Base-by-base conservation (phyloP, 2,888 invertebrate genomes). In the Tuberolachnus salignus region DNA sequence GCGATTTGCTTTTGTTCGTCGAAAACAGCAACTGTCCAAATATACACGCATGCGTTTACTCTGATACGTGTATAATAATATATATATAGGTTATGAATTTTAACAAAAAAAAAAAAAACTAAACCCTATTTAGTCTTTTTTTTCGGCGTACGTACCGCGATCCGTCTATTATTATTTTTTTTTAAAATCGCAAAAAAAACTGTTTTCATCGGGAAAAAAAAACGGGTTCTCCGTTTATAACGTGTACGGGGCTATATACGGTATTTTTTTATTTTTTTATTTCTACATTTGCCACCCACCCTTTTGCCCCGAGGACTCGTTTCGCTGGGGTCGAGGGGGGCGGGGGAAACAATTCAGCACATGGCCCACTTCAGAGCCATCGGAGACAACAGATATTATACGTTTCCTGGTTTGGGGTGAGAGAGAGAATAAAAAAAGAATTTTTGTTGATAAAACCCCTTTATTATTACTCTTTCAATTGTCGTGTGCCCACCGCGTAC, bases 331-430 rank as follows among this genome's bases (percentile, higher is more conserved):
- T n/a, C 2, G n/a, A 42, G 44, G 44, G 19, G 10, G 46, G 59
- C 49, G 66, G 75, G 57, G 55, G 67, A 21, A 73, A 69, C 69
- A 59, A 69, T 78, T 78, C 69, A 69, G 78, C 78, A 78, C 78
- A 78, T 78, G 78, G 78, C 78, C 78, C 78, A 78, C 78, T 78
- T 78, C 78, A 78, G 49, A 75, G 75, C 66, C 78, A 49, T 78
- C 78, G 69, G 78, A 78, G 78, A 78, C 78, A 78, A 78, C 78
- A 59, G 78, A 78, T 49, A 78, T 67, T 67, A 67, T 51, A 67
- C 78, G 78, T 78, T 78, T 78, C 78, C 78, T 78, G 78, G 69
- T 78, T 42, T 34, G 55, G 57, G 16, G 16, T 3, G 14, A 13
- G 14, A 51, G 14, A 3, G n/a, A 14, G n/a, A 67, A 51, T 19